phyloP scores from a whole-genome alignment of 2,113 vertebrate genomes.

The Hemibagrus wyckioides region DNA sequence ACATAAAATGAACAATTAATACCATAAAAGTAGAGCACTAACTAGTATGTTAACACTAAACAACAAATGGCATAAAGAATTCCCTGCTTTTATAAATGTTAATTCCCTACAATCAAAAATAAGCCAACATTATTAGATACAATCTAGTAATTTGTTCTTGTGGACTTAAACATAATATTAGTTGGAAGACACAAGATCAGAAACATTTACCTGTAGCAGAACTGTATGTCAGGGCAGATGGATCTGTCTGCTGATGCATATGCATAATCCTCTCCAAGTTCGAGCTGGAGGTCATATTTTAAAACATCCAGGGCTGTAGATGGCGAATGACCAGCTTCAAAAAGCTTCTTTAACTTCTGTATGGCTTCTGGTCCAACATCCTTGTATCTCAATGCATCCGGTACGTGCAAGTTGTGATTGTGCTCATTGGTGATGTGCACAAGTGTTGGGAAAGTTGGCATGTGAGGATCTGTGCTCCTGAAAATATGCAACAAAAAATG shows the following conservation, averaged over 20 bases:
- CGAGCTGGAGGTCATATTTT: constrained; percentile 55
- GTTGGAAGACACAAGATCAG: not conserved
- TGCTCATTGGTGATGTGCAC: constrained; percentile 52
- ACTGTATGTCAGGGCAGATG: constrained; percentile 54
- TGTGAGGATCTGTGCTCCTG: constrained; percentile 45
- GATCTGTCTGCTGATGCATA: constrained; percentile 47
- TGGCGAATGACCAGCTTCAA: constrained; percentile 51
- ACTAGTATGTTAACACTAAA: not conserved
- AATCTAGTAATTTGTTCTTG: not conserved
- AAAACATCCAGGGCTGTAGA: constrained; percentile 52
- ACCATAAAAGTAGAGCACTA: not conserved
- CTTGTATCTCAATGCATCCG: constrained; percentile 45
- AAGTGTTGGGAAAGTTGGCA: constrained; percentile 29
- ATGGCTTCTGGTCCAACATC: constrained; percentile 53
- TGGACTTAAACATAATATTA: not conserved
- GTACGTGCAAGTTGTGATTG: constrained; percentile 50
- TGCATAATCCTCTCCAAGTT: constrained; percentile 49
- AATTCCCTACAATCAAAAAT: not conserved
- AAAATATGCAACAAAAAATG: not conserved
- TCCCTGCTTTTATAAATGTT: not conserved
- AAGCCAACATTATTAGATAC: not conserved
- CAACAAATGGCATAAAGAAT: not conserved
- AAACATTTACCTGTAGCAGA: constrained; percentile 53
- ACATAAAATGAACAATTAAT: not conserved
- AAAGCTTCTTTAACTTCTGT: constrained; percentile 50